Percentiles rank a stretch among this genome's conserved stretches.
phyloP scores from a whole-genome alignment of 2,797 vertebrate genomes.

The Pseudocheirus occidentalis region DNA sequence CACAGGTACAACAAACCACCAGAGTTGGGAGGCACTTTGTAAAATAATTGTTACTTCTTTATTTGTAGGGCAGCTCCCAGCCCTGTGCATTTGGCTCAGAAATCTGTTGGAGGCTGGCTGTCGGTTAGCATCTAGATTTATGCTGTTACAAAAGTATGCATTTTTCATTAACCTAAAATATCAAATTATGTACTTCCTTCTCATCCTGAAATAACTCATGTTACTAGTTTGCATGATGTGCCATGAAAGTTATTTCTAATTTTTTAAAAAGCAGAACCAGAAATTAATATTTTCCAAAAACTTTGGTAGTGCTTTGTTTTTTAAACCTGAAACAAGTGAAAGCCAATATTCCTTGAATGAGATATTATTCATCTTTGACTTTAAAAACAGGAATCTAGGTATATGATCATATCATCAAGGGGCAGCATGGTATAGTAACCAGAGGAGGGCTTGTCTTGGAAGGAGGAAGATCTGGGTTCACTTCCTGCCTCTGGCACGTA shows the following conservation, averaged over 20 bases:
- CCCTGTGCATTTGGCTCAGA: conserved; percentile 52
- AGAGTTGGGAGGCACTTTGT: background rate
- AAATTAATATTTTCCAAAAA: conserved; percentile 48
- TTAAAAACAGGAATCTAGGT: conserved; percentile 36
- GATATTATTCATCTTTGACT: conserved; percentile 51
- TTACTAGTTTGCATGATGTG: conserved; percentile 20
- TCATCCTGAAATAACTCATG: conserved; percentile 55
- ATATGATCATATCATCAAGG: conserved; percentile 51
- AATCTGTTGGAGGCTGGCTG: conserved; percentile 62
- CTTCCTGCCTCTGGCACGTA: background rate
- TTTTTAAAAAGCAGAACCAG: conserved; percentile 44
- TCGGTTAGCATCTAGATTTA: conserved; percentile 59
- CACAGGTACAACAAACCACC: background rate
- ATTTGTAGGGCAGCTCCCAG: conserved; percentile 52
- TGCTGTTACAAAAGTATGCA: conserved; percentile 67
- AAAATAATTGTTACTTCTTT: conserved; percentile 48
- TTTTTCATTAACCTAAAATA: conserved; percentile 60
- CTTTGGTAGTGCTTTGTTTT: conserved; percentile 61
- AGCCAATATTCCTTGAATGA: background rate
- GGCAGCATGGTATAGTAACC: background rate
- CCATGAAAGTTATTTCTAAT: conserved; percentile 63
- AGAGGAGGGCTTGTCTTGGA: background rate
- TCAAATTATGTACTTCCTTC: conserved; percentile 59
- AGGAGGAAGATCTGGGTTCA: background rate
- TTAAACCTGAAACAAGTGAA: conserved; percentile 26